Evolutionary conservation across 2,888 invertebrate genomes (phyloP), one percentile per base, ranked within the genome.

Genomic region (Caradrina clavipalpis): DNA sequence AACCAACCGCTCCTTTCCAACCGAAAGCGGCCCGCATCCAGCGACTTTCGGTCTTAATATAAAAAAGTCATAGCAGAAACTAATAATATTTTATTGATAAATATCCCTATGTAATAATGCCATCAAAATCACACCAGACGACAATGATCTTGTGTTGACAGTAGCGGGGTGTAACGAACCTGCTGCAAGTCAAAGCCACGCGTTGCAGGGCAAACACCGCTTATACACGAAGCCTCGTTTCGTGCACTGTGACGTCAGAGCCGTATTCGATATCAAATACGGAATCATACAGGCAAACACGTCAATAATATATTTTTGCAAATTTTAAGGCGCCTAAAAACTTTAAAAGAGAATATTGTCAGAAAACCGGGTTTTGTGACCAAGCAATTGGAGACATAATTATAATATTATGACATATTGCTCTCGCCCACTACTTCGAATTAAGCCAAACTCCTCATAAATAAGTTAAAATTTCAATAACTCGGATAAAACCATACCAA

Each of bases 111-210:
- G 19, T 26, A 55, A 53, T 53, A 57, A 61, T 60, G 21, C 15
- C 10, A 10, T 61, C 47, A 17, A 58, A 69, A 58, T 35, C 61
- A 64, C 53, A 45, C 49, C 66, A 66, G 51, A 26, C 45, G 63
- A 47, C 45, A 51, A 58, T 78, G 63, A 70, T 67, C 62, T 45
- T 55, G 10, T 77, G 62, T 80, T 80, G 66, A 68, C 80, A 80
- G 45, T 55, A 42, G 50, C 63, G 6, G 50, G 55, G 64, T 61
- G 45, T 80, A 80, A 77, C 60, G 68, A 78, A 78, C 81, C 78
- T 58, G 45, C 42, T 64, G 56, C 58, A 55, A 71, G 55, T 72
- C 61, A 53, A 78, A 65, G 50, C 69, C 63, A 62, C 67, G 65
- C 53, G 19, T 51, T 59, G 47, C 50, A 51, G 49, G 54, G 22